A percentile compares a stretch with the other conserved stretches of the same genome.
These are phyloP conservation scores for Vireo altiloquus DNA, from an alignment of 2,113 vertebrate genomes.

Conservation along the genomic window DNA sequence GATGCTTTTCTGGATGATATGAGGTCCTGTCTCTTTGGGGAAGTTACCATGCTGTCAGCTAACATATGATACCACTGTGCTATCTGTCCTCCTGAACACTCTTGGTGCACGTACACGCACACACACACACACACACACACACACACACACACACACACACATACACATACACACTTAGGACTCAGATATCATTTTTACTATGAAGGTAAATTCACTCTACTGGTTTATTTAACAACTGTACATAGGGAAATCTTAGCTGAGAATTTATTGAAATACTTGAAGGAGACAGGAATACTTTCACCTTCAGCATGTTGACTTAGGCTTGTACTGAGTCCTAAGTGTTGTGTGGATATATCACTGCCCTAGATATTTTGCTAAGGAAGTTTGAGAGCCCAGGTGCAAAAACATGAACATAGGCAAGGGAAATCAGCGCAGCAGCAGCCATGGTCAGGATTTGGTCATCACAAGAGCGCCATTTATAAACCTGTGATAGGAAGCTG, in stretches of 20 bases:
- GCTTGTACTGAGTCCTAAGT: not conserved
- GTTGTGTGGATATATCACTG: not conserved
- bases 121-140: too few relatives aligned
- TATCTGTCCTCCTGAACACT: not conserved
- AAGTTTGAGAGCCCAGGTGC: not conserved
- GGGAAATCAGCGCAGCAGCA: not conserved
- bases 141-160: too few relatives aligned
- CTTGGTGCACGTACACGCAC: rapidly evolving
- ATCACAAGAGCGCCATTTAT: not conserved
- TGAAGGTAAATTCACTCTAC: not conserved
- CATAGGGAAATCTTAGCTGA: not conserved
- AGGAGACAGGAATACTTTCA: not conserved
- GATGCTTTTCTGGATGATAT: not conserved
- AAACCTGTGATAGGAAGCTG: not conserved
- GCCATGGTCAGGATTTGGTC: not conserved
- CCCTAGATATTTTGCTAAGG: not conserved
- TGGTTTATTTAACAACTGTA: not conserved
- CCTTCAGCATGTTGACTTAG: not conserved
- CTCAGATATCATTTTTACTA: not conserved
- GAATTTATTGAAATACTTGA: not conserved
- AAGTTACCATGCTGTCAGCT: not conserved
- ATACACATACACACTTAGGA: not conserved
- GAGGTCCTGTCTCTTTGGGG: not conserved
- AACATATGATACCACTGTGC: not conserved
- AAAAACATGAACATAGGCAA: not conserved